phyloP scores from a whole-genome alignment of 2,113 vertebrate genomes.

The Vombatus ursinus region DNA sequence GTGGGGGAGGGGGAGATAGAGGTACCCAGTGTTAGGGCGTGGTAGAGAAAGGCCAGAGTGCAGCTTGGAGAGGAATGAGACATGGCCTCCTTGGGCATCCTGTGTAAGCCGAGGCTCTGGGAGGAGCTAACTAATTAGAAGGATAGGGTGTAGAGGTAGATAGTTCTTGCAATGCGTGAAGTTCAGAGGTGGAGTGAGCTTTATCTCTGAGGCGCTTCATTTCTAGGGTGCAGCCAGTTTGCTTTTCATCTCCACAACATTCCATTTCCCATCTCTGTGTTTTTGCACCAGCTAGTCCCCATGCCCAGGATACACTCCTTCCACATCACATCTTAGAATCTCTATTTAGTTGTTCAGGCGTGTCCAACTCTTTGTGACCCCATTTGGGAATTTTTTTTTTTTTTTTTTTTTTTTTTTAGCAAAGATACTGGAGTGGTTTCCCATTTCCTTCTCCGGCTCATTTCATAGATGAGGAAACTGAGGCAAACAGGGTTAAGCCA shows the following conservation, averaged over 20 bases:
- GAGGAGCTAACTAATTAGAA: neutral
- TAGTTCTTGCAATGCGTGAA: neutral
- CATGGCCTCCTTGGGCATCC: neutral
- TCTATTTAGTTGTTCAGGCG: neutral
- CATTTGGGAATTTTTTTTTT: too few relatives aligned
- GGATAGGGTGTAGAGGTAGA: neutral
- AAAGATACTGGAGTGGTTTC: neutral
- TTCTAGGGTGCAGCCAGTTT: neutral
- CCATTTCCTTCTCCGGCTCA: neutral
- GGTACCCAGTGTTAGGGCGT: neutral
- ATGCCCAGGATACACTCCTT: neutral
- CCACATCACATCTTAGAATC: neutral
- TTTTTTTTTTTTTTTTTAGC: neutral
- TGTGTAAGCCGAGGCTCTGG: neutral
- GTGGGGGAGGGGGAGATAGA: neutral
- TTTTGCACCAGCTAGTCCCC: neutral
- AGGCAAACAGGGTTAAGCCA: neutral
- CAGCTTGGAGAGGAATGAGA: neutral
- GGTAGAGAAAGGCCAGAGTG: neutral
- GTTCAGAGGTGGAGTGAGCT: neutral
- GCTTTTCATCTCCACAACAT: neutral
- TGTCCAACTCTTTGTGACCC: neutral
- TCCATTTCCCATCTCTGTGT: neutral
- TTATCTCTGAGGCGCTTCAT: neutral
- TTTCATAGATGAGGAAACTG: neutral